Percentiles rank a stretch among this genome's conserved stretches.
phyloP scores from a whole-genome alignment of 1,140 invertebrate species.

The Neodiprion virginianus region DNA sequence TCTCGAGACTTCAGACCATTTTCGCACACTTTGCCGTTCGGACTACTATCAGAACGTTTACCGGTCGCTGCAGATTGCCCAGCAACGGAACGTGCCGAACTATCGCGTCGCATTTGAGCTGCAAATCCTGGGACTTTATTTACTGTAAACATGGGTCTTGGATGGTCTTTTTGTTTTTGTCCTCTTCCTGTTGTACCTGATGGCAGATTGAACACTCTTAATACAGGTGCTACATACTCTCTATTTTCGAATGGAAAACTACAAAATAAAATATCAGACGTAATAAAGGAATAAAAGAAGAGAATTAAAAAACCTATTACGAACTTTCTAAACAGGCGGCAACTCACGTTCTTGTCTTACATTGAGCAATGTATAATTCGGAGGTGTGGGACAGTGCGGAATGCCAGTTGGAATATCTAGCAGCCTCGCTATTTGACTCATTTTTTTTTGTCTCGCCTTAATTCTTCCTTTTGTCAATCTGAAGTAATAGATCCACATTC shows the following conservation, averaged over 20 bases:
- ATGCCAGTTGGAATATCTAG: slow-evolving; percentile 79
- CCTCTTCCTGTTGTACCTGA: slow-evolving; percentile 58
- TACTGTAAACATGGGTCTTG: slow-evolving; percentile 66
- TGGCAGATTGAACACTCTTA: slow-evolving; percentile 37
- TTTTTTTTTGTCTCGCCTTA: slow-evolving; percentile 94
- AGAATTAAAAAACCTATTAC: slow-evolving; percentile 34
- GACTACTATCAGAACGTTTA: slow-evolving; percentile 48
- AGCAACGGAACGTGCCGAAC: slow-evolving; percentile 41
- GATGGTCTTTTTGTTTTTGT: slow-evolving; percentile 62
- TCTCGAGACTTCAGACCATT: slow-evolving; percentile 68
- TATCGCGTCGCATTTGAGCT: slow-evolving; percentile 67
- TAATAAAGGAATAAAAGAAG: slow-evolving; percentile 34
- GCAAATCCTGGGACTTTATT: slow-evolving; percentile 75
- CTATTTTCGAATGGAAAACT: too few species aligned
- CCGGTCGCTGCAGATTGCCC: slow-evolving; percentile 43
- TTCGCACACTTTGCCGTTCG: slow-evolving; percentile 39
- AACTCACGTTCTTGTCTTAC: slow-evolving; percentile 52
- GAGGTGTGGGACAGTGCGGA: slow-evolving; percentile 64
- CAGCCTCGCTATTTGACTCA: slow-evolving; percentile 92
- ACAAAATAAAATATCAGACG: slow-evolving; percentile 33
- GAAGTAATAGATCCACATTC: slow-evolving; percentile 37
- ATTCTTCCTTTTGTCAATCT: slow-evolving; percentile 85
- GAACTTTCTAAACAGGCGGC: slow-evolving; percentile 15
- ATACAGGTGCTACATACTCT: slow-evolving; percentile 48
- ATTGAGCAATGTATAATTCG: slow-evolving; percentile 56